Conservation (phyloP, 2,797 vertebrate species). For the Gallinago stenura region DNA sequence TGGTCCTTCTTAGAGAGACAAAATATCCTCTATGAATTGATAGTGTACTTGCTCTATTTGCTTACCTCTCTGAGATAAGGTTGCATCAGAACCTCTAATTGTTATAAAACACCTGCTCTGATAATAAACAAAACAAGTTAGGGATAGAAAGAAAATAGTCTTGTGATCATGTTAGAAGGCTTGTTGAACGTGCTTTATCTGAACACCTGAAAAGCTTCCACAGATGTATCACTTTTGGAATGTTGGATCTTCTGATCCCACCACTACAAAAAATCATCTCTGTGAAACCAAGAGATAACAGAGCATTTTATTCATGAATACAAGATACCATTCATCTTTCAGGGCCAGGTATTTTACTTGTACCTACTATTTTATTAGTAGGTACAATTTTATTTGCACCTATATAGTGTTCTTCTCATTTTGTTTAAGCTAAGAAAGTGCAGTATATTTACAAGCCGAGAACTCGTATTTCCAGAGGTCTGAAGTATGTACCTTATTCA, state of each 20-base stretch:
- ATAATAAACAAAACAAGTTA: constrained; percentile 81
- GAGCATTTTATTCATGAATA: constrained; percentile 59
- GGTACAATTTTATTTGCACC: not conserved
- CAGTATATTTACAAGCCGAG: not conserved
- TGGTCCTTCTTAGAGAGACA: constrained; percentile 80
- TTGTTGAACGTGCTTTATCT: constrained; percentile 64
- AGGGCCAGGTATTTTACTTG: not conserved
- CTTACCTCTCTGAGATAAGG: constrained; percentile 79
- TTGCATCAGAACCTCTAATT: constrained; percentile 80
- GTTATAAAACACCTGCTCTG: constrained; percentile 86
- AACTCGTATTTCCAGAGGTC: not conserved
- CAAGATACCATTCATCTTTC: not conserved
- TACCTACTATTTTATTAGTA: not conserved
- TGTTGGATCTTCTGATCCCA: constrained; percentile 62
- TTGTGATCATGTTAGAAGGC: constrained; percentile 79
- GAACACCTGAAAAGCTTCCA: constrained; percentile 74
- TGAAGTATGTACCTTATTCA: not conserved
- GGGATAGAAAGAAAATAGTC: constrained; percentile 79
- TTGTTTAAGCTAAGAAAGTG: not conserved
- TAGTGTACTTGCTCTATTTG: constrained; percentile 79
- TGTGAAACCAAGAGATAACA: constrained; percentile 70
- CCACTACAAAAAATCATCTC: constrained; percentile 35
- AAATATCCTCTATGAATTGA: constrained; percentile 66
- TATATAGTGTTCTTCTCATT: not conserved
- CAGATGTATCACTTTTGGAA: constrained; percentile 79